Conservation (phyloP, 2,113 vertebrate genomes). For the Morone chrysops region DNA sequence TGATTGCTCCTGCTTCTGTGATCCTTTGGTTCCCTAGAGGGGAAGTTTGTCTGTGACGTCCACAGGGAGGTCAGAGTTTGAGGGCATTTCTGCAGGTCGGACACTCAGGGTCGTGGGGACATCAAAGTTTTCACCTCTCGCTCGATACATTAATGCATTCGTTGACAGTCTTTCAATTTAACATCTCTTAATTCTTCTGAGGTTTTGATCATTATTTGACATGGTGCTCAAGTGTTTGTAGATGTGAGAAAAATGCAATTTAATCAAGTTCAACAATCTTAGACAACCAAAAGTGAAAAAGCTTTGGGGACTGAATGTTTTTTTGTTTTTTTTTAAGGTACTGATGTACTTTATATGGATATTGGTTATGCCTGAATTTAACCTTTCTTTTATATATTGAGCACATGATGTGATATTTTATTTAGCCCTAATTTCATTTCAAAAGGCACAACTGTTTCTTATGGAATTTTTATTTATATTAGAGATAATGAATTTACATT, state of each 20-base stretch:
- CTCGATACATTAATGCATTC: constrained; percentile 19
- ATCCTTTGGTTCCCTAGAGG: constrained; percentile 20
- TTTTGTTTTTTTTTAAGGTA: constrained; percentile 54
- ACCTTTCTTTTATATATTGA: constrained; percentile 27
- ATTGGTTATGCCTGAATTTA: constrained; percentile 68
- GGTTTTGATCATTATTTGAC: constrained; percentile 47
- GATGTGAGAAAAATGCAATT: constrained; percentile 36
- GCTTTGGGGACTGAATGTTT: constrained; percentile 51
- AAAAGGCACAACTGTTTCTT: constrained; percentile 81
- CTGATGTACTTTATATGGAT: constrained; percentile 70
- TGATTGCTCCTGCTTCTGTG: constrained; percentile 17
- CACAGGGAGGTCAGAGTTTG: constrained; percentile 6
- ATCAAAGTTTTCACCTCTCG: constrained; percentile 24
- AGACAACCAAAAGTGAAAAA: constrained; percentile 63
- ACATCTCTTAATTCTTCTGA: constrained; percentile 22
- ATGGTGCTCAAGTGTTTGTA: constrained; percentile 51
- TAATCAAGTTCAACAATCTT: constrained; percentile 60
- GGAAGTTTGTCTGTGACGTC: constrained; percentile 33
- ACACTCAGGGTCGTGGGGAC: constrained; percentile 44
- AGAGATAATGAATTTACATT: constrained; percentile 82
- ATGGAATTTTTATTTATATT: constrained; percentile 84
- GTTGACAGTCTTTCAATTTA: constrained; percentile 20
- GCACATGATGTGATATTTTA: constrained; percentile 68
- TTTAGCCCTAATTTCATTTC: constrained; percentile 83
- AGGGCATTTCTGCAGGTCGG: constrained; percentile 35